Evolutionary conservation across 2,797 vertebrate genomes (phyloP).

Genomic region (Coluber constrictor): DNA sequence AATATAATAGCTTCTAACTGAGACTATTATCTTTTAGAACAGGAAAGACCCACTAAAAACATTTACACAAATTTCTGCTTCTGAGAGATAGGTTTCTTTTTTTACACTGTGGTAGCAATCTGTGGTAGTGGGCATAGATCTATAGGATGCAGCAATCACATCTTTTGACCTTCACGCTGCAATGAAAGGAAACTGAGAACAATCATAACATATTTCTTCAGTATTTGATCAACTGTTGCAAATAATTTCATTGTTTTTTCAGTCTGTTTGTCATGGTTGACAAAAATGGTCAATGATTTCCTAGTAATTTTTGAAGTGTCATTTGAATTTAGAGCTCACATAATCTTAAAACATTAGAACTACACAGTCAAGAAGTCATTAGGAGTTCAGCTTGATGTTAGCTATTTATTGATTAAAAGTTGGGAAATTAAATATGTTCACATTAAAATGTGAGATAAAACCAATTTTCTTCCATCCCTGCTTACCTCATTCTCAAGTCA

Average conservation of each 20-base stretch:
- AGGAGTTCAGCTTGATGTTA: background rate
- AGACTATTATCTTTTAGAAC: conserved; percentile 15
- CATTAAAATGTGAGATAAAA: background rate
- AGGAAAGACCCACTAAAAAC: conserved; percentile 34
- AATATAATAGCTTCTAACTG: conserved; percentile 38
- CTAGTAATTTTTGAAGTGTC: background rate
- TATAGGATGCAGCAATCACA: conserved; percentile 23
- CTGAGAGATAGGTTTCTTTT: background rate
- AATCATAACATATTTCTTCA: conserved; percentile 43
- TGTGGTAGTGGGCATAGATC: conserved; percentile 13
- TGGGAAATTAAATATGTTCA: background rate
- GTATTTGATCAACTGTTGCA: background rate
- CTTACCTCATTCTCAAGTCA: conserved; percentile 8
- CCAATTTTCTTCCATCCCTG: background rate
- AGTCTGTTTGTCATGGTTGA: background rate
- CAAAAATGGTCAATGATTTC: conserved; percentile 12
- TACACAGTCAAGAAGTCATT: background rate
- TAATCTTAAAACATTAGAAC: background rate
- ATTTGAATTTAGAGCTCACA: background rate
- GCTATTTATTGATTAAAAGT: background rate
- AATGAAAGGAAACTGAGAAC: conserved; percentile 35
- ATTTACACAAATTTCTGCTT: conserved; percentile 27
- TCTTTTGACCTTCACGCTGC: conserved; percentile 42
- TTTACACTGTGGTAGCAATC: background rate
- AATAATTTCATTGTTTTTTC: conserved; percentile 10